Conservation (phyloP, 1,140 invertebrate genomes). For the Globodera rostochiensis region DNA sequence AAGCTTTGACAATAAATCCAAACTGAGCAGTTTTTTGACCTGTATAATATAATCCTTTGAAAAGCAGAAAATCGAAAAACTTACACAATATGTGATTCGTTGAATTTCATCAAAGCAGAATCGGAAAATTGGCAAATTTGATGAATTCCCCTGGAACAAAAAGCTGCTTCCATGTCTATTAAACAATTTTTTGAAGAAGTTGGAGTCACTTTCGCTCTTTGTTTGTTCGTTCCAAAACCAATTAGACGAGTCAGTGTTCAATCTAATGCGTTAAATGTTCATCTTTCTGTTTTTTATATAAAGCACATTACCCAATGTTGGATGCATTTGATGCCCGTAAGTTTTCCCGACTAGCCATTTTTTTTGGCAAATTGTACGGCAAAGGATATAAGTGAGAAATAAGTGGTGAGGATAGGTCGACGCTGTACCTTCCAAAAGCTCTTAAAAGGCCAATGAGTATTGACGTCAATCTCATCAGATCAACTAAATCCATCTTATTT, state of each 20-base stretch:
- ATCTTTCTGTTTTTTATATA: conserved; percentile 1
- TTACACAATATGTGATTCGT: conserved; percentile 38
- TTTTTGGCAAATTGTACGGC: conserved; percentile 37
- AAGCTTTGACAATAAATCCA: conserved; percentile 34
- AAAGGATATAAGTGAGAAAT: conserved; percentile 52
- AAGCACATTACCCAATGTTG: neutral
- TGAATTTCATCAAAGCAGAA: conserved; percentile 46
- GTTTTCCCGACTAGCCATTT: neutral
- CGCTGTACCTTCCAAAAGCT: conserved; percentile 46
- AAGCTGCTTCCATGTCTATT: conserved; percentile 59
- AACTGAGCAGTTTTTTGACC: conserved; percentile 50
- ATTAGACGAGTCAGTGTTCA: conserved; percentile 57
- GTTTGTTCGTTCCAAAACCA: conserved; percentile 56
- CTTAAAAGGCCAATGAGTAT: conserved; percentile 58
- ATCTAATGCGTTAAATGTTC: conserved; percentile 31
- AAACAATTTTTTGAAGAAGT: conserved; percentile 43
- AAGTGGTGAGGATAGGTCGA: conserved; percentile 34
- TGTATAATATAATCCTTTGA: conserved; percentile 27
- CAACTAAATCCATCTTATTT: conserved; percentile 39
- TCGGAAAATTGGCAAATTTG: conserved; percentile 10
- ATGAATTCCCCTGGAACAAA: conserved; percentile 13
- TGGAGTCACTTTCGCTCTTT: conserved; percentile 15
- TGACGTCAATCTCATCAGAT: conserved; percentile 56
- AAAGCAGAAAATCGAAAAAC: conserved; percentile 28
- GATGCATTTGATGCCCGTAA: neutral